phyloP scores from a whole-genome alignment of 37 sponge, comb jelly and placozoan genomes.

The Theonella swinhoei region DNA sequence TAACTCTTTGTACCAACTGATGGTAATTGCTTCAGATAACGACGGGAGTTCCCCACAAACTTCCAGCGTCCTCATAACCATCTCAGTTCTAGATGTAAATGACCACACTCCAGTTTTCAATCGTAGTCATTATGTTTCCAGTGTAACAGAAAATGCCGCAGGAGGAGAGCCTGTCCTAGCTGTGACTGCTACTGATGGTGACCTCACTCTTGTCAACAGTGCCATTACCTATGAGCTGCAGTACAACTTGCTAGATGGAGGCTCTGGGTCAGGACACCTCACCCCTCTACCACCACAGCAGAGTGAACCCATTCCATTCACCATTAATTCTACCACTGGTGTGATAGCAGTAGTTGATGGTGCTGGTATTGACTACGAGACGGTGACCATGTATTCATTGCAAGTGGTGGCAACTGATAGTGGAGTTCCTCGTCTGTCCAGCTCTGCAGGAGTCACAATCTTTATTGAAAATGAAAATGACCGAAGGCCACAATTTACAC shows the following conservation, averaged over 20 bases:
- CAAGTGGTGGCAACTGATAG: constrained; percentile 38
- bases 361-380: constrained; percentile 34
- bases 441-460: constrained; percentile 8
- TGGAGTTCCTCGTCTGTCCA: constrained; percentile 13
- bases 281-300: neutral
- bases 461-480: constrained; percentile 42
- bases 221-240: constrained; percentile 21
- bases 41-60: constrained; percentile 5
- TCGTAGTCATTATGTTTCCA: neutral
- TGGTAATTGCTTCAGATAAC: constrained; percentile 50
- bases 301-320: constrained; percentile 12
- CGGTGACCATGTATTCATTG: constrained; percentile 16
- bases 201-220: constrained; percentile 24
- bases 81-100: constrained; percentile 60
- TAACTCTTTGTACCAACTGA: neutral
- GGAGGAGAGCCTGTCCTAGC: neutral
- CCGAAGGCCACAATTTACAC: constrained; percentile 38
- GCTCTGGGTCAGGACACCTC: constrained; percentile 22
- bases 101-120: constrained; percentile 68
- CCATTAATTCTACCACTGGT: constrained; percentile 37
- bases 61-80: constrained; percentile 6
- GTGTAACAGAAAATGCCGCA: constrained; percentile 32
- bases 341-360: neutral
- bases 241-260: neutral
- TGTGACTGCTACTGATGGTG: constrained; percentile 39